A percentile compares a stretch with the other conserved stretches of the same genome.
These are phyloP conservation scores for Drosophila paramelanica DNA, from an alignment of 2,888 invertebrate genomes.

Conservation along the genomic window DNA sequence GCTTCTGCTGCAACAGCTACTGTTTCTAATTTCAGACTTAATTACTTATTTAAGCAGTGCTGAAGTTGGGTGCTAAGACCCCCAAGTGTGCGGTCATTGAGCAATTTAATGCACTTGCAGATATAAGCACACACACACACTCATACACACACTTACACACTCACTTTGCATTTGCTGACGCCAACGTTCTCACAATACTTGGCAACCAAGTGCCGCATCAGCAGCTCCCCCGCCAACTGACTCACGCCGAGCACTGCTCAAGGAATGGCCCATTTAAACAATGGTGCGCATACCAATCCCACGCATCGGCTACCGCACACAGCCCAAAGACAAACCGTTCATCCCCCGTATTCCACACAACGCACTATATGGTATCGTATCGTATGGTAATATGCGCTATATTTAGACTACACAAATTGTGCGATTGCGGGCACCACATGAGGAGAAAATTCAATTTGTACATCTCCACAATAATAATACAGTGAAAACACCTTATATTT, in stretches of 20 bases:
- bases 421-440: background rate
- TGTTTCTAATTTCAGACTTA: constrained; percentile 29
- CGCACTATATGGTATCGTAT: background rate
- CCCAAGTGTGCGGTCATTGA: constrained; percentile 32
- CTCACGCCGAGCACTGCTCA: constrained; percentile 46
- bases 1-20: background rate
- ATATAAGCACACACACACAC: constrained; percentile 10
- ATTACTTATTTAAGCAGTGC: constrained; percentile 52
- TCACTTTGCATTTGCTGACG: constrained; percentile 35
- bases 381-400: constrained; percentile 46
- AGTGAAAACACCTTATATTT: too few species aligned
- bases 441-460: constrained; percentile 16
- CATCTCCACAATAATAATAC: too few species aligned
- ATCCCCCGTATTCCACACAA: background rate
- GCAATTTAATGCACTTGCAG: constrained; percentile 59
- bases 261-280: constrained; percentile 45
- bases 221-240: constrained; percentile 46
- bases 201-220: constrained; percentile 4
- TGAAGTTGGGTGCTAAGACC: constrained; percentile 26
- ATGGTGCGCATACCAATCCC: constrained; percentile 69
- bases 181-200: constrained; percentile 30
- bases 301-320: constrained; percentile 52
- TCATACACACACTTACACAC: background rate
- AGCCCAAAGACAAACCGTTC: constrained; percentile 12
- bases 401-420: constrained; percentile 37